Percentiles rank a stretch among this genome's conserved stretches.
These are phyloP conservation scores for Mionectes macconnelli DNA, from an alignment of 2,113 vertebrate species.

Conservation along the genomic window DNA sequence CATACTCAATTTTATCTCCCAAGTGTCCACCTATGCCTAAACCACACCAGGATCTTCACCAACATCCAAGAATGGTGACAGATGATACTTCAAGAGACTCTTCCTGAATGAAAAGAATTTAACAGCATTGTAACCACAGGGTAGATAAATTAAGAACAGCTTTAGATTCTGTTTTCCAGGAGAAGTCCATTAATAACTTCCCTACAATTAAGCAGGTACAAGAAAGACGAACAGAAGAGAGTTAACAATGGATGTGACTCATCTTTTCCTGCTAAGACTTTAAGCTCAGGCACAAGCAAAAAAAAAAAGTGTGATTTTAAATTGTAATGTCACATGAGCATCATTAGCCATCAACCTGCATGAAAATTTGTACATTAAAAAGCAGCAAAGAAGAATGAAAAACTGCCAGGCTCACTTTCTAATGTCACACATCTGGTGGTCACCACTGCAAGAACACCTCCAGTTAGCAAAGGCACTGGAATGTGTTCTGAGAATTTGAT, in stretches of 20 bases:
- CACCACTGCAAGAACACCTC: background rate
- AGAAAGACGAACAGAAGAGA: background rate
- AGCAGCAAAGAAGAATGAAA: background rate
- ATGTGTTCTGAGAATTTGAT: background rate
- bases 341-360: background rate
- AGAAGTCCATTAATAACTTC: background rate
- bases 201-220: background rate
- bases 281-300: background rate
- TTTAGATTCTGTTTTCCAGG: background rate
- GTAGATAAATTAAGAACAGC: background rate
- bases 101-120: background rate
- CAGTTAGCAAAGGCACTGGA: background rate
- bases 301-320: background rate
- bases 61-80: background rate
- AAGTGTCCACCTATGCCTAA: background rate
- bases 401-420: background rate
- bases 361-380: background rate
- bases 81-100: background rate
- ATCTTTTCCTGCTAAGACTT: background rate
- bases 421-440: background rate
- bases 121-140: background rate
- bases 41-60: background rate
- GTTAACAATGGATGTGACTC: background rate
- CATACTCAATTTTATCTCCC: background rate
- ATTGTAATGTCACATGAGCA: background rate